Percentiles rank a stretch among this genome's conserved stretches.
phyloP scores from a whole-genome alignment of 2,888 invertebrate genomes.

The Mycalesis mineus region DNA sequence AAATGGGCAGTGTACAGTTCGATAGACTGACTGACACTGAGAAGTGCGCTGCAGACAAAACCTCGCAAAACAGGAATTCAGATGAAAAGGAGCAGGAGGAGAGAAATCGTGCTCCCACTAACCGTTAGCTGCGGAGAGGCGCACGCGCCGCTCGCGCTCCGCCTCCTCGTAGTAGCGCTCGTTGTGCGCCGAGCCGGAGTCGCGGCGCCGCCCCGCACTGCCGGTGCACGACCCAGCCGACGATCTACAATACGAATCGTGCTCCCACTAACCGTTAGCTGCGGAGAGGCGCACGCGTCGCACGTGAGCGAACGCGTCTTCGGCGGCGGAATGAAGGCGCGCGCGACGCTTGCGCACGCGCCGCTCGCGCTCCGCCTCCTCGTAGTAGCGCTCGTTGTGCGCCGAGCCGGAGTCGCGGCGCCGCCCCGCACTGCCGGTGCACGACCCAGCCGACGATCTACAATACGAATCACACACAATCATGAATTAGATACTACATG shows the following conservation, averaged over 20 bases:
- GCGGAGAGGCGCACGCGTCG: constrained; percentile 82
- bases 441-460: constrained; percentile 45
- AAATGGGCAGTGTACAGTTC: no score
- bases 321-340: constrained; percentile 93
- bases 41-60: no score
- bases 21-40: no score
- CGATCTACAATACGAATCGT: constrained; percentile 23
- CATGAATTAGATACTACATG: no score
- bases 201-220: constrained; percentile 88
- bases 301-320: constrained; percentile 99
- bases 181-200: constrained; percentile 95
- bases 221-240: constrained; percentile 56
- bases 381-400: constrained; percentile 98
- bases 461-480: no score
- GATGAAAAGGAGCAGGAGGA: no score
- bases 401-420: constrained; percentile 92
- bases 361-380: constrained; percentile 97
- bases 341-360: constrained; percentile 94
- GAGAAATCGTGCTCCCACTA: no score
- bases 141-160: constrained; percentile 94
- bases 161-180: constrained; percentile 99
- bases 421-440: constrained; percentile 83
- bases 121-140: constrained; percentile 58
- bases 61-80: no score
- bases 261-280: constrained; percentile 47